Conservation (phyloP, 2,888 invertebrate species). For the Ceramica pisi region DNA sequence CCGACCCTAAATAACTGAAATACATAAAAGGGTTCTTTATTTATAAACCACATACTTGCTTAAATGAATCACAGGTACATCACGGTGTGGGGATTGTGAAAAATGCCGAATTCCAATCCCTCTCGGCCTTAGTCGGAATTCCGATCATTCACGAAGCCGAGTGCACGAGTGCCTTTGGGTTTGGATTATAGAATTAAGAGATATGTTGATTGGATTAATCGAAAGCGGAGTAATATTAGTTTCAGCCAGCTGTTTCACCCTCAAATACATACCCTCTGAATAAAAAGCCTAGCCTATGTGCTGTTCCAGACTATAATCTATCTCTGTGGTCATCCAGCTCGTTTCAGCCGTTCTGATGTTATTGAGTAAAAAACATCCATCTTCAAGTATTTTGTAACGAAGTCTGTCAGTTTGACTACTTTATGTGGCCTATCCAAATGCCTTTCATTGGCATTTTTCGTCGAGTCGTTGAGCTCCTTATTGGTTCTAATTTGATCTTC, state of each 20-base stretch:
- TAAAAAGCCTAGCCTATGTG: background rate
- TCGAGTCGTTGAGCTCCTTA: too few relatives aligned
- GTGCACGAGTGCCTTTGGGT: background rate
- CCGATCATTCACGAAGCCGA: slow-evolving; percentile 40
- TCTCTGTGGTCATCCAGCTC: too few relatives aligned
- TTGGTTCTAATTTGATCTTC: too few relatives aligned
- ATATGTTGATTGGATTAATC: background rate
- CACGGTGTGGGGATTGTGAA: slow-evolving; percentile 6
- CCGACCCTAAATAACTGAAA: slow-evolving; percentile 14
- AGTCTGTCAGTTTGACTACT: too few relatives aligned
- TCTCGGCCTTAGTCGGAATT: slow-evolving; percentile 37
- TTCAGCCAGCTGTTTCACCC: background rate
- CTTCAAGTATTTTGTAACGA: too few relatives aligned
- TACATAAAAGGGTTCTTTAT: slow-evolving; percentile 20
- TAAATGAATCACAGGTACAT: slow-evolving; percentile 32
- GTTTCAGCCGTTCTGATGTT: too few relatives aligned
- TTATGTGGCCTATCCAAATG: too few relatives aligned
- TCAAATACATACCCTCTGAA: too few relatives aligned
- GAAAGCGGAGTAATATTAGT: background rate
- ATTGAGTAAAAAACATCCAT: too few relatives aligned
- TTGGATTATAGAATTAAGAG: background rate
- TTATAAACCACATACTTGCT: slow-evolving; percentile 25
- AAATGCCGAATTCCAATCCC: slow-evolving; percentile 39
- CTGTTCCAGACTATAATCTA: background rate
- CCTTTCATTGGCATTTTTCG: too few relatives aligned